Evolutionary conservation across 1,140 invertebrate species (phyloP), one percentile per base, ranked within the genome.

Genomic region (Drosophila sulfurigaster): DNA sequence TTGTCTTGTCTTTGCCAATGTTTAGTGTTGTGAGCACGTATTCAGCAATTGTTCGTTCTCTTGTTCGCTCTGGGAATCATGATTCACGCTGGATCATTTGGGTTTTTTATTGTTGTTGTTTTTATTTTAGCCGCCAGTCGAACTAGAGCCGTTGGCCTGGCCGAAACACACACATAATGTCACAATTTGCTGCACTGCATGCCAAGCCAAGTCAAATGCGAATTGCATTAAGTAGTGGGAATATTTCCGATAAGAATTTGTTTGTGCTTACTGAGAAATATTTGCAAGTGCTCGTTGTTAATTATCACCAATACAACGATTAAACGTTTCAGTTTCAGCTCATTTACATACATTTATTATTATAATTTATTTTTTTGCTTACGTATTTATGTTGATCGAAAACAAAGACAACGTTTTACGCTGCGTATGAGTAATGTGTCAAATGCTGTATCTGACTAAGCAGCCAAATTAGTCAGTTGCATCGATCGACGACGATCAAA

Each of bases 391-490:
- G 13, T 38, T 56, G 10, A 57, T 57, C 13, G 11, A 32, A 1
- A 43, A n/a, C 4, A 8, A 11, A 35, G 35, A n/a, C 30, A 30
- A 25, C 35, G 28, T 2, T 41, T 59, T 48, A 13, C 65, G 60
- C 38, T 51, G 75, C 80, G 80, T 82, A 82, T 82, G 80, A 82
- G 79, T 82, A 78, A 82, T 63, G 38, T 49, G 30, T 49, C 32
- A 11, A 43, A 25, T 15, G 35, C 20, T 25, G 20, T 25, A 5
- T 20, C 15, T 35, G 67, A 71, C 51, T 71, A 66, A 38, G 35
- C 32, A 60, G 25, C 6, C 13, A 49, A 57, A 63, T 70, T 38
- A 63, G 49, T 70, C 58, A 70, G 59, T 49, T 70, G 48, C 49
- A 20, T 13, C 16, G 7, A 16, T 7, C 3, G 13, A 5, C 2